Percentiles rank a stretch among this genome's conserved stretches.
These are phyloP conservation scores for Ancistrus triradiatus DNA, from an alignment of 2,113 vertebrate genomes.

Conservation along the genomic window DNA sequence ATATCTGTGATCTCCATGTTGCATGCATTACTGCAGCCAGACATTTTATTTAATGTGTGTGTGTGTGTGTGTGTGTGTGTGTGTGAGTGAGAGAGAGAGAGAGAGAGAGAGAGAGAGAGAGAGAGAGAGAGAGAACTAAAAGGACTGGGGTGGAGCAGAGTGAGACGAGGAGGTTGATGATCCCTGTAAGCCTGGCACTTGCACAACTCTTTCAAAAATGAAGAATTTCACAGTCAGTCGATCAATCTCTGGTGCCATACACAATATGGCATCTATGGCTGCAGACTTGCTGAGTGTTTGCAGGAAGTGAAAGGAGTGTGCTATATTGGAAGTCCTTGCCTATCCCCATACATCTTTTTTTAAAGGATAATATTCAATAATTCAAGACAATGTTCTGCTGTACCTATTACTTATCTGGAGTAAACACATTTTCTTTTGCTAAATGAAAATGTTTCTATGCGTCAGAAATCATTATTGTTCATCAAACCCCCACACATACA, in stretches of 20 bases:
- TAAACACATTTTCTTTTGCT: too few relatives aligned
- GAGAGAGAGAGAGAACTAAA: too few relatives aligned
- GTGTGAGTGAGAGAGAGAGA: neutral
- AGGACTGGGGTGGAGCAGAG: too few relatives aligned
- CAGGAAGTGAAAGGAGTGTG: neutral
- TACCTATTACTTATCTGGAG: neutral
- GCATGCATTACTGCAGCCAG: too few relatives aligned
- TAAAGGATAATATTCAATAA: neutral
- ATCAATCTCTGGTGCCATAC: neutral
- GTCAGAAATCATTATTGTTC: too few relatives aligned
- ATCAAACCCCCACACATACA: too few relatives aligned
- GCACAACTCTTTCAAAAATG: slow-evolving; percentile 5
- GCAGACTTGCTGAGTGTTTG: slow-evolving; percentile 12
- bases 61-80: neutral
- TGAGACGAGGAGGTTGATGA: neutral
- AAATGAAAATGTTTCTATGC: too few relatives aligned
- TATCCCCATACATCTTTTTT: neutral
- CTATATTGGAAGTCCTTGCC: neutral
- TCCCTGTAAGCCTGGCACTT: slow-evolving; percentile 5
- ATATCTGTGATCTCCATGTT: too few relatives aligned
- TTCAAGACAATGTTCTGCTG: neutral
- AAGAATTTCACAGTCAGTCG: slow-evolving; percentile 1
- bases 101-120: neutral
- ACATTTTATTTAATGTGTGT: too few relatives aligned
- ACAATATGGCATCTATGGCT: slow-evolving; percentile 9